Evolutionary conservation across 1,140 invertebrate genomes (phyloP).

Genomic region (Bilobella aurantiaca): DNA sequence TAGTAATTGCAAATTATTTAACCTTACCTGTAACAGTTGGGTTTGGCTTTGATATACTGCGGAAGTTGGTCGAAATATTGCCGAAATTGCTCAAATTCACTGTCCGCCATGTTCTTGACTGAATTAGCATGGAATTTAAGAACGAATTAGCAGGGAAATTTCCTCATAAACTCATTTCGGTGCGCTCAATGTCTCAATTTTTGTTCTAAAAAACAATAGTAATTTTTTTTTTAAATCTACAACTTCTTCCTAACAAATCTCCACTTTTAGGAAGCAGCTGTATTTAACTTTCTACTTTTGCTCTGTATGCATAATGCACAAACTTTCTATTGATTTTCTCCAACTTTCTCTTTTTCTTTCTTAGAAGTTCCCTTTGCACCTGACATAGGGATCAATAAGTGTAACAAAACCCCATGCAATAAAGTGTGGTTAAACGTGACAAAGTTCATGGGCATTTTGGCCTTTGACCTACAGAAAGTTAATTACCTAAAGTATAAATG

Average conservation of each 20-base stretch:
- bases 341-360: too few relatives aligned
- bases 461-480: too few relatives aligned
- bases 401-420: too few relatives aligned
- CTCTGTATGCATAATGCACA: not conserved
- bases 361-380: too few relatives aligned
- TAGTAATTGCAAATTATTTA: not conserved
- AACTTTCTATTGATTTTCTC: slow-evolving; percentile 20
- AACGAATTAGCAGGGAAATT: too few relatives aligned
- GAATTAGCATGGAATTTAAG: too few relatives aligned
- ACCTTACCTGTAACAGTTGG: slow-evolving; percentile 54
- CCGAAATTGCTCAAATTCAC: slow-evolving; percentile 82
- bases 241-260: not conserved
- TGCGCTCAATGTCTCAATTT: not conserved
- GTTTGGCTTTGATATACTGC: slow-evolving; percentile 65
- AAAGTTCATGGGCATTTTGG: too few relatives aligned
- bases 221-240: too few relatives aligned
- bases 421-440: too few relatives aligned
- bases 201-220: not conserved
- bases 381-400: too few relatives aligned
- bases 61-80: slow-evolving; percentile 69
- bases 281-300: not conserved
- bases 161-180: too few relatives aligned
- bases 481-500: too few relatives aligned
- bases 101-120: slow-evolving; percentile 72
- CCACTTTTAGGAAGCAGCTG: not conserved